Evolutionary conservation across 2,888 invertebrate genomes (phyloP).

Genomic region (Caenorhabditis panamensis): DNA sequence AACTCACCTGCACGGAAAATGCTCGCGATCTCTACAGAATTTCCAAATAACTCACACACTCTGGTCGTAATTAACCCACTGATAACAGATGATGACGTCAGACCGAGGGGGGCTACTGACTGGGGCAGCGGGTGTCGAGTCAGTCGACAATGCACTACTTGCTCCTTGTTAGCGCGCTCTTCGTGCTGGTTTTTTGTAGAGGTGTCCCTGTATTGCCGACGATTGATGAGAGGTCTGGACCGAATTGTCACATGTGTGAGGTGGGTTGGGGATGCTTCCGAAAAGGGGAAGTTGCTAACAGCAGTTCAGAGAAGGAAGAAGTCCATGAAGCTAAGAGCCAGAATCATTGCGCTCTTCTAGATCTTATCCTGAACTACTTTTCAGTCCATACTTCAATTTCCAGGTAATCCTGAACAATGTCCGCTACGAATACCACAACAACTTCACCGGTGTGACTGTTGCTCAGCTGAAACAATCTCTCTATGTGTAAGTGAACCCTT

Average conservation of each 20-base stretch:
- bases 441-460: slow-evolving; percentile 58
- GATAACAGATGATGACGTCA: slow-evolving; percentile 39
- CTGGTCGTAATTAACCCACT: slow-evolving; percentile 5
- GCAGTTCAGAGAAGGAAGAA: no score
- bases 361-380: no score
- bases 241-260: slow-evolving; percentile 62
- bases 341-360: no score
- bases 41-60: not conserved
- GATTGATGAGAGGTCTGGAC: slow-evolving; percentile 22
- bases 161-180: not conserved
- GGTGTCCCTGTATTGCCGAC: slow-evolving; percentile 15
- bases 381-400: slow-evolving; percentile 8
- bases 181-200: slow-evolving; percentile 10
- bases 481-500: slow-evolving; percentile 49
- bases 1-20: slow-evolving; percentile 15
- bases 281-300: no score
- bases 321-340: slow-evolving; percentile 4
- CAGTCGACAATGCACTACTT: slow-evolving; percentile 9
- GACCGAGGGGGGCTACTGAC: slow-evolving; percentile 21
- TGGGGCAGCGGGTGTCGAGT: not conserved
- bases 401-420: slow-evolving; percentile 67
- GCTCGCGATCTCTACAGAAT: slow-evolving; percentile 36
- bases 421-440: slow-evolving; percentile 57
- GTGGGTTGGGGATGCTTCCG: no score
- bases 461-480: slow-evolving; percentile 48